A percentile compares a stretch with the other conserved stretches of the same genome.
phyloP scores from a whole-genome alignment of 1,140 invertebrate genomes.

The Drosophila lowei region DNA sequence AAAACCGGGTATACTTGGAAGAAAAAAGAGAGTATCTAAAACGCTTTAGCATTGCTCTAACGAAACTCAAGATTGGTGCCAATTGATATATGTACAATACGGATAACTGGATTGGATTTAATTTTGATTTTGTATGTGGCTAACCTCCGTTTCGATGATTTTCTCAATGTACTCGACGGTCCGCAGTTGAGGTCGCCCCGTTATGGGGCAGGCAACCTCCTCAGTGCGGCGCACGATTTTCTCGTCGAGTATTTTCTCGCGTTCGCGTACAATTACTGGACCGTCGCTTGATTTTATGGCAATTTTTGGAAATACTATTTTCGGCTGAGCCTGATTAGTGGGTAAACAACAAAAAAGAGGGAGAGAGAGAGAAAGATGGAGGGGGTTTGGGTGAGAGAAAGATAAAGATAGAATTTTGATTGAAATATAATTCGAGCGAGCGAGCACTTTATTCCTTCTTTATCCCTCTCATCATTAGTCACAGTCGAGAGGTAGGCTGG shows the following conservation, averaged over 20 bases:
- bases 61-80: conserved; percentile 61
- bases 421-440: background rate
- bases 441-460: conserved; percentile 5
- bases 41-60: conserved; percentile 42
- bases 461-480: conserved; percentile 40
- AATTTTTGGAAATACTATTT: conserved; percentile 89
- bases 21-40: conserved; percentile 12
- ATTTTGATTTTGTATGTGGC: conserved; percentile 32
- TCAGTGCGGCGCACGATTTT: conserved; percentile 93
- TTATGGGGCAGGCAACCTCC: conserved; percentile 93
- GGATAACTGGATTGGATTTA: conserved; percentile 39
- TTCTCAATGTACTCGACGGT: conserved; percentile 97
- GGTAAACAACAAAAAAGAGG: conserved; percentile 21
- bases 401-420: conserved; percentile 1
- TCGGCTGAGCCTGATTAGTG: conserved; percentile 56
- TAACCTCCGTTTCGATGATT: conserved; percentile 97
- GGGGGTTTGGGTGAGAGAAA: conserved; percentile 5
- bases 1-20: conserved; percentile 20
- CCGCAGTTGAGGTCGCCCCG: conserved; percentile 92
- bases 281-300: conserved; percentile 92
- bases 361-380: conserved; percentile 14
- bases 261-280: conserved; percentile 91
- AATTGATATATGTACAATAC: conserved; percentile 52
- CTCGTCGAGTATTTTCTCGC: conserved; percentile 94
- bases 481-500: conserved; percentile 23